phyloP scores from a whole-genome alignment of 2,113 vertebrate species.

The Xiphorhynchus elegans region DNA sequence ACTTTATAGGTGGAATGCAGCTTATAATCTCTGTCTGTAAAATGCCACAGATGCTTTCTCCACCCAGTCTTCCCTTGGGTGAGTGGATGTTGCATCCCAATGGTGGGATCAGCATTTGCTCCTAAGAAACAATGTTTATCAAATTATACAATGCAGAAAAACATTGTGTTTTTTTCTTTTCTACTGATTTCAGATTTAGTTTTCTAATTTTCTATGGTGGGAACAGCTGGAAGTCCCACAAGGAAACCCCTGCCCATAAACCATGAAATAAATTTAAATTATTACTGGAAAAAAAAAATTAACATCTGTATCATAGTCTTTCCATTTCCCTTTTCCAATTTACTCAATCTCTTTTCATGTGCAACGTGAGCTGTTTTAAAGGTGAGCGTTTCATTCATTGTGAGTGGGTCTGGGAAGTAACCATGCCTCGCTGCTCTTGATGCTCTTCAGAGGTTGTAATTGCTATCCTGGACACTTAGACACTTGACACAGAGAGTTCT shows the following conservation, averaged over 20 bases:
- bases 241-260: background rate
- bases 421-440: background rate
- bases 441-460: slow-evolving; percentile 28
- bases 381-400: background rate
- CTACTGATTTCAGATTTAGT: background rate
- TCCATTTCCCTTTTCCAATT: background rate
- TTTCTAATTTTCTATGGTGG: background rate
- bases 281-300: background rate
- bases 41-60: background rate
- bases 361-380: background rate
- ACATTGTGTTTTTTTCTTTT: background rate
- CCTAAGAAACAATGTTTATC: background rate
- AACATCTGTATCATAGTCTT: background rate
- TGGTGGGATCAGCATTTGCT: background rate
- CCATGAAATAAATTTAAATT: background rate
- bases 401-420: background rate
- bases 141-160: background rate
- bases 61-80: background rate
- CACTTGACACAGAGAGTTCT: slow-evolving; percentile 15
- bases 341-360: background rate
- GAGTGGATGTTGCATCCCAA: background rate
- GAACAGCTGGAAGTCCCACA: background rate
- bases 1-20: background rate
- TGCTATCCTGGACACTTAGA: background rate
- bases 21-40: background rate